Conservation (phyloP, 1,140 invertebrate genomes). For the Spodoptera frugiperda region DNA sequence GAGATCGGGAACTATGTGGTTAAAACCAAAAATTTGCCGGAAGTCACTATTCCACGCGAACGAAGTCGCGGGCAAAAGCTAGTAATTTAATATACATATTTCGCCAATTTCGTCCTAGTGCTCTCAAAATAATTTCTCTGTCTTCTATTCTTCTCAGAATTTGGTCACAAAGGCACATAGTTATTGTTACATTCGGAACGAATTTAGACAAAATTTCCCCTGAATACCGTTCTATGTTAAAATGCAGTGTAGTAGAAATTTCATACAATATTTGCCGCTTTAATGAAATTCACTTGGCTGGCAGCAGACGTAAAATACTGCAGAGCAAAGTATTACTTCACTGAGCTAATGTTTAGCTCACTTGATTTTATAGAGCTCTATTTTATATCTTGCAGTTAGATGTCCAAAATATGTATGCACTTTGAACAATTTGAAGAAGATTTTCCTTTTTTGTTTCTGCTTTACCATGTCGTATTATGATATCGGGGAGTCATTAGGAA, state of each 20-base stretch:
- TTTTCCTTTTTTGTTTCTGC: too few relatives aligned
- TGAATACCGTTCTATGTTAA: constrained; percentile 21
- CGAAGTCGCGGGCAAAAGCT: too few relatives aligned
- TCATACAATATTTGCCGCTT: constrained; percentile 31
- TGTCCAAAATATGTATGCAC: too few relatives aligned
- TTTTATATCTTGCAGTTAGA: constrained; percentile 4
- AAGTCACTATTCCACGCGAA: too few relatives aligned
- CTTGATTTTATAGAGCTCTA: constrained; percentile 12
- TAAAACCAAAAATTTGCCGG: too few relatives aligned
- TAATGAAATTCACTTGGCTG: constrained; percentile 41
- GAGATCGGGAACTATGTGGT: too few relatives aligned
- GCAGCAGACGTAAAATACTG: constrained; percentile 25
- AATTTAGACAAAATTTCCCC: constrained; percentile 26
- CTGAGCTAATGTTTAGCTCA: constrained; percentile 19
- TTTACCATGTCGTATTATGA: too few relatives aligned
- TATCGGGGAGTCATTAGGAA: too few relatives aligned
- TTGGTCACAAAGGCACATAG: background rate
- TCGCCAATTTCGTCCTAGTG: background rate
- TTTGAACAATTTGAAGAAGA: too few relatives aligned
- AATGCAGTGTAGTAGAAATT: constrained; percentile 32
- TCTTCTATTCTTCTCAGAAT: background rate
- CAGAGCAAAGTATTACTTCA: constrained; percentile 27
- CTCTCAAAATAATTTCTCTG: background rate
- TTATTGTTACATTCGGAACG: background rate
- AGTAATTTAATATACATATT: background rate